Evolutionary conservation across 2,888 invertebrate genomes (phyloP), one percentile per base, ranked within the genome.

Genomic region (Hemicrepidius hirtus): DNA sequence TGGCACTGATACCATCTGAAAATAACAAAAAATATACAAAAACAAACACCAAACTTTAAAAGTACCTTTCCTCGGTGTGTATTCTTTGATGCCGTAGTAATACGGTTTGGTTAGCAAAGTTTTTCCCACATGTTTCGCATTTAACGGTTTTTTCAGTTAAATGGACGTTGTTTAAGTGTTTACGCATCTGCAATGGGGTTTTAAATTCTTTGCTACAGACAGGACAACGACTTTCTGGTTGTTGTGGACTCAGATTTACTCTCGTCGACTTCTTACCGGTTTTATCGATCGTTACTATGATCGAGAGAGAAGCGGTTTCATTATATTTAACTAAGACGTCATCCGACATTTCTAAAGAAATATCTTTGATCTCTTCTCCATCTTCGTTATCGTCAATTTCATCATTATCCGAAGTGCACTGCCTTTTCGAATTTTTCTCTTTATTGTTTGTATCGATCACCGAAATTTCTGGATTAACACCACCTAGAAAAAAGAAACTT

Each of bases 271-370:
- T 86, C 57, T 85, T 84, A 0, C 87, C 87, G 63, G 85, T 82
- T 49, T 86, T 85, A 76, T 87, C 87, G 35, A 86, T 84, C 0
- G 87, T 87, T 74, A 88, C 86, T 69, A 86, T 85, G 71, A 88
- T 84, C 0, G 87, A 87, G 5, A 88, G 80, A 5, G 86, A 87
- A 18, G 84, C 85, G 20, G 85, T 85, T 67, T 87, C 85, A 40
- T 83, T 83, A 37, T 37, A 57, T 5, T 35, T n/a, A 1, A 6
- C 10, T 13, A n/a, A 28, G 0, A 6, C 12, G 9, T 50, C 46
- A 44, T 44, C 28, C 9, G 1, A 5, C 24, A 41, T 16, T 35
- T 46, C 32, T 32, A 46, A 57, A 24, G 53, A 53, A 9, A 37
- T 5, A 37, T 53, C 53, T 53, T 28, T 53, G 7, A 13, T 28